Evolutionary conservation across 2,113 vertebrate genomes (phyloP), one percentile per base, ranked within the genome.

Genomic region (Scomber japonicus): DNA sequence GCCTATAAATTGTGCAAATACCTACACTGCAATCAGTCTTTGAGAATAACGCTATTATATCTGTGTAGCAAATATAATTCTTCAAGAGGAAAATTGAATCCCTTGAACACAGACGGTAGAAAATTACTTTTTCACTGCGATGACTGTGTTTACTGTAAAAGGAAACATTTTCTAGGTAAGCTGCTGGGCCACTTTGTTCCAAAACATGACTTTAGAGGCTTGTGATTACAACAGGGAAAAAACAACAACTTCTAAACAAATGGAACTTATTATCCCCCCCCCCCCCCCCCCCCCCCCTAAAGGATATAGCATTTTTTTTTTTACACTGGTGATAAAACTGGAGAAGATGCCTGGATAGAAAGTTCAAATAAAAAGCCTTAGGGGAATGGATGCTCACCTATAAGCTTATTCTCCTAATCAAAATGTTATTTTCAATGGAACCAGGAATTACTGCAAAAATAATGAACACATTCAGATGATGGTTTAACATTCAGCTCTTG

Each of bases 81-180:
- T 68, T 86, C 82, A 87, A 81, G 82, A 85, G 76, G 84, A 81
- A 91, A 88, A 88, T 84, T 68, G 40, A 88, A 89, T 88, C 45
- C 69, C 73, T 74, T 67, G 73, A 82, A 89, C 79, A 78, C 54
- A 62, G 65, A 76, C 53, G 45, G 61, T 71, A 70, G 78, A 85
- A 88, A 86, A 93, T 87, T 72, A 64, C 71, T 88, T 91, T 87
- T 90, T 76, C 62, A 35, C 54, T 11, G 54, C 11, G 53, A 10
- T 64, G 75, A 51, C 60, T 55, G 24, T 81, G 67, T 85, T 70
- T 75, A 78, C 48, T 63, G 80, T 54, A 48, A 54, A 46, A 61
- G 79, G 21, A 71, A 24, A 51, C 5, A 50, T 71, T 71, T 73
- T 35, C 10, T 10, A 55, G 44, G 30, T 8, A 67, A 57, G 57